Conservation (phyloP, 1,140 invertebrate genomes). For the Probaryconus sp. region DNA sequence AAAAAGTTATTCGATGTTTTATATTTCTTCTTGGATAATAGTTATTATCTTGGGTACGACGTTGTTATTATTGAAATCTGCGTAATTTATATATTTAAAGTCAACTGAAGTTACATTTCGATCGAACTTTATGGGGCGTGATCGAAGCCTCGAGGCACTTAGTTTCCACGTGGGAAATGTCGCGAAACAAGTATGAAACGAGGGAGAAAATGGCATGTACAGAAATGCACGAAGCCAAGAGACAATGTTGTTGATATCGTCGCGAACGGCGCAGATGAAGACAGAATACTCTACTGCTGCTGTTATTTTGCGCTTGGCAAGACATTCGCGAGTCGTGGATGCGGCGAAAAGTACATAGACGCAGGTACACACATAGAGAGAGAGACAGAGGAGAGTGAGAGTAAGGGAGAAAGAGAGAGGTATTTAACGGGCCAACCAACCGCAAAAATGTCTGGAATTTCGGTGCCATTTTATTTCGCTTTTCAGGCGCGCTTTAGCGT, state of each 20-base stretch:
- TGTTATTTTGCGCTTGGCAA: slow-evolving; percentile 53
- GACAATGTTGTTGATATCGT: slow-evolving; percentile 26
- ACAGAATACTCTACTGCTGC: slow-evolving; percentile 16
- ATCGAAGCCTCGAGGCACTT: neutral
- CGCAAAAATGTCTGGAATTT: slow-evolving; percentile 48
- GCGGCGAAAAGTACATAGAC: slow-evolving; percentile 24
- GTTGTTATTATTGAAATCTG: no score
- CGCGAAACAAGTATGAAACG: neutral
- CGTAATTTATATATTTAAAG: slow-evolving; percentile 20
- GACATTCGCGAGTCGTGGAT: slow-evolving; percentile 37
- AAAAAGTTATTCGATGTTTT: no score
- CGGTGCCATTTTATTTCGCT: slow-evolving; percentile 25
- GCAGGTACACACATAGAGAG: slow-evolving; percentile 13
- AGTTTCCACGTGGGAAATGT: slow-evolving; percentile 4
- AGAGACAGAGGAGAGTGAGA: slow-evolving; percentile 16
- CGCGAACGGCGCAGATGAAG: slow-evolving; percentile 27
- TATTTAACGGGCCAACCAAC: slow-evolving; percentile 11
- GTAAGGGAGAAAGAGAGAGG: slow-evolving; percentile 29
- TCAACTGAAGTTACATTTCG: neutral
- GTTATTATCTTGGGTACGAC: no score
- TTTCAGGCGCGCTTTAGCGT: slow-evolving; percentile 10
- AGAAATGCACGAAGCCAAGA: slow-evolving; percentile 20
- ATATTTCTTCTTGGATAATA: neutral
- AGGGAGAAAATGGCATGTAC: neutral
- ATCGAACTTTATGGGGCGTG: slow-evolving; percentile 2